Conservation (phyloP, 2,888 invertebrate species). For the Therioaphis trifolii region DNA sequence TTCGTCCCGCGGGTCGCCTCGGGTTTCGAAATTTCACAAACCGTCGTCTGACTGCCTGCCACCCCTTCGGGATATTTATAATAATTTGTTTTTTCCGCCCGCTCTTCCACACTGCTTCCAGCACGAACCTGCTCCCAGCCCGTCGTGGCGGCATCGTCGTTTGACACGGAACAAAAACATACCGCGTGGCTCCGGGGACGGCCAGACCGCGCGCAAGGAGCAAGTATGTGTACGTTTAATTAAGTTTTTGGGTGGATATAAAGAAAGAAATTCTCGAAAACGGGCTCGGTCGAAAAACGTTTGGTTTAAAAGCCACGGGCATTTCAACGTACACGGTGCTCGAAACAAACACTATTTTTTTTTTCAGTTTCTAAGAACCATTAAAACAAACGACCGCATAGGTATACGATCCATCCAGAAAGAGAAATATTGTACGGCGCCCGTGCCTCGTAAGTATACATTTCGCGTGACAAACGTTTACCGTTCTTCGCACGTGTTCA, state of each 20-base stretch:
- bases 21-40: not conserved
- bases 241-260: slow-evolving; percentile 18
- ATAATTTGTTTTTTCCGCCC: slow-evolving; percentile 36
- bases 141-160: not conserved
- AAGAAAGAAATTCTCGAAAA: slow-evolving; percentile 20
- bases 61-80: slow-evolving; percentile 10
- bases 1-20: not conserved
- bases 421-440: too few species aligned
- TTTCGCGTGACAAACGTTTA: too few species aligned
- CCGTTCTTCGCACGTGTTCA: too few species aligned
- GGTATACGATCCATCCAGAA: too few species aligned
- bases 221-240: slow-evolving; percentile 21
- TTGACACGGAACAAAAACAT: slow-evolving; percentile 26
- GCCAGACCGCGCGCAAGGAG: too few species aligned
- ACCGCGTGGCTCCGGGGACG: slow-evolving; percentile 16
- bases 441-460: too few species aligned
- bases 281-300: not conserved
- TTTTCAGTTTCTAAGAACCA: slow-evolving; percentile 5
- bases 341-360: not conserved
- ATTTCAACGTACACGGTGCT: not conserved
- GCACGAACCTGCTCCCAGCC: too few species aligned
- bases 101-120: too few species aligned
- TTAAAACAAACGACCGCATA: not conserved
- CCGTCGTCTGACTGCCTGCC: not conserved
- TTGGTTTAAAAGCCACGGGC: slow-evolving; percentile 20